phyloP scores from a whole-genome alignment of 2,888 invertebrate genomes.

The Rambutsinella grinnellia region DNA sequence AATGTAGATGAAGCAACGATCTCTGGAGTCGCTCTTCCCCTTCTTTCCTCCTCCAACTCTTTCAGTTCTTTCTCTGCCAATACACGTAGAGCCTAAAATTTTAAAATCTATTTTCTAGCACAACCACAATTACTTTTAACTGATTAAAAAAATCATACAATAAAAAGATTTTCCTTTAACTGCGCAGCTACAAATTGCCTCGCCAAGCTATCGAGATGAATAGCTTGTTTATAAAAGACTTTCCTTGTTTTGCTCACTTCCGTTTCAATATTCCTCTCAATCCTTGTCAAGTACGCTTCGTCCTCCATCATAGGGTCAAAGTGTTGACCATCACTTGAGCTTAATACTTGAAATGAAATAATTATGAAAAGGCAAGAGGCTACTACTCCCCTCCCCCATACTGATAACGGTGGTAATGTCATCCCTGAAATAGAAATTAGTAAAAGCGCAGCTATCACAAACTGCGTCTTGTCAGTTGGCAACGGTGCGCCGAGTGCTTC shows the following conservation, averaged over 20 bases:
- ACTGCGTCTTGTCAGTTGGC: conserved; percentile 35
- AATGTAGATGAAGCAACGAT: background rate
- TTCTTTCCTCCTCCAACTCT: conserved; percentile 5
- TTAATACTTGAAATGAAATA: background rate
- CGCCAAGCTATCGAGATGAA: conserved; percentile 54
- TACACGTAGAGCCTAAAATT: conserved; percentile 63
- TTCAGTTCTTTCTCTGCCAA: conserved; percentile 63
- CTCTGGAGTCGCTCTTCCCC: background rate
- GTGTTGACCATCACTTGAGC: conserved; percentile 20
- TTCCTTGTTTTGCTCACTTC: conserved; percentile 59
- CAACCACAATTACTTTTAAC: conserved; percentile 1
- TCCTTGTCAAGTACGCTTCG: conserved; percentile 54
- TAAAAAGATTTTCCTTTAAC: conserved; percentile 64
- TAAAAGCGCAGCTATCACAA: conserved; percentile 36
- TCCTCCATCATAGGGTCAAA: conserved; percentile 56
- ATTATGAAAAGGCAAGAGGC: conserved; percentile 23
- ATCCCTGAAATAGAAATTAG: conserved; percentile 28
- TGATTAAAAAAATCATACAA: conserved; percentile 38
- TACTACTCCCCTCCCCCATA: conserved; percentile 37
- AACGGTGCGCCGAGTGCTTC: background rate
- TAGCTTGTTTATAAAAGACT: conserved; percentile 58
- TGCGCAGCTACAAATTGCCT: conserved; percentile 63
- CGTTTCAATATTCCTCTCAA: conserved; percentile 46
- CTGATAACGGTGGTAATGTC: conserved; percentile 12
- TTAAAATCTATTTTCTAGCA: conserved; percentile 1